phyloP scores from a whole-genome alignment of 2,888 invertebrate species.

The Leptopilina myrica region DNA sequence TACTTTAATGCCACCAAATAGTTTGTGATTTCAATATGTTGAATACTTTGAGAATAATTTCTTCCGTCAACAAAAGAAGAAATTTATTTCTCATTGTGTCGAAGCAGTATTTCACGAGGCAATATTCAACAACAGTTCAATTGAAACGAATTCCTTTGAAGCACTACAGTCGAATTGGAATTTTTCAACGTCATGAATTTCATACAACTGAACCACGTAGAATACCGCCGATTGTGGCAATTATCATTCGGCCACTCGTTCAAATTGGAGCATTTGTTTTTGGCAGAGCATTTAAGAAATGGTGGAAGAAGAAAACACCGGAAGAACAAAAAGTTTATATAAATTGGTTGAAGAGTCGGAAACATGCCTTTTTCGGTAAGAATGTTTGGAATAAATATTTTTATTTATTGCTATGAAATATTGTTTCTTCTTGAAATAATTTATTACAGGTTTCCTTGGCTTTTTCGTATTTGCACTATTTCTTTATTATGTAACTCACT shows the following conservation, averaged over 20 bases:
- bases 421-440: too few relatives aligned
- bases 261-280: slow-evolving; percentile 71
- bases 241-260: slow-evolving; percentile 66
- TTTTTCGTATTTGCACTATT: slow-evolving; percentile 55
- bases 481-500: slow-evolving; percentile 73
- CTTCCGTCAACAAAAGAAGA: slow-evolving; percentile 6
- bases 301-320: slow-evolving; percentile 75
- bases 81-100: slow-evolving; percentile 9
- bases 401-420: too few relatives aligned
- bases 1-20: too few relatives aligned
- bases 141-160: background rate
- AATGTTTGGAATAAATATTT: too few relatives aligned
- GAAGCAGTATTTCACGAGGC: background rate
- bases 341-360: slow-evolving; percentile 57
- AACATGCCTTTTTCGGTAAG: slow-evolving; percentile 55
- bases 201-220: slow-evolving; percentile 63
- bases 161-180: background rate
- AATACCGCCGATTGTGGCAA: slow-evolving; percentile 66
- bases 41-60: slow-evolving; percentile 10
- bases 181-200: slow-evolving; percentile 55
- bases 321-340: slow-evolving; percentile 67
- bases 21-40: slow-evolving; percentile 37
- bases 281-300: slow-evolving; percentile 73
- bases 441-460: slow-evolving; percentile 61
- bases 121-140: slow-evolving; percentile 11